phyloP scores from a whole-genome alignment of 2,797 vertebrate genomes.

The Sciurus carolinensis region DNA sequence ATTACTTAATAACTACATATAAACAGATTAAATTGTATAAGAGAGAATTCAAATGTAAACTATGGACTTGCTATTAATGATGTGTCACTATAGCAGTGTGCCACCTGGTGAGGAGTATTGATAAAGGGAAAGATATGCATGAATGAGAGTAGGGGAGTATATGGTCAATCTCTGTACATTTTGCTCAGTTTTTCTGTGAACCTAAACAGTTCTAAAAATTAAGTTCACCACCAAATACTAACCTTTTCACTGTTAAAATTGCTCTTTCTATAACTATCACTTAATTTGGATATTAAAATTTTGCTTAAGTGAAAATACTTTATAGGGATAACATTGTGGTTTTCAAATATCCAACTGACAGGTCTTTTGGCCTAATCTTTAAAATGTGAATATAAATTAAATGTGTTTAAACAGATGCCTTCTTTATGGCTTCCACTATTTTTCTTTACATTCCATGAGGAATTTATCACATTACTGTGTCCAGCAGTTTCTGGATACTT shows the following conservation, averaged over 20 bases:
- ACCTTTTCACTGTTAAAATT: not conserved
- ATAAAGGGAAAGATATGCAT: not conserved
- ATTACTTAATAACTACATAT: no score
- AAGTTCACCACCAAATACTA: not conserved
- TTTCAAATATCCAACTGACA: not conserved
- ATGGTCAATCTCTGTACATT: not conserved
- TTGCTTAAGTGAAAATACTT: conserved; percentile 24
- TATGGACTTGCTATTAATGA: not conserved
- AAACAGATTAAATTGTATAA: no score
- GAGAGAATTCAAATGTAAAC: not conserved
- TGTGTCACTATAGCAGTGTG: not conserved
- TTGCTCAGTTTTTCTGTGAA: not conserved
- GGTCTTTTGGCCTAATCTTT: conserved; percentile 21
- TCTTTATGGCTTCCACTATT: conserved; percentile 63
- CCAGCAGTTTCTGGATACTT: conserved; percentile 61
- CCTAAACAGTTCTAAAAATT: not conserved
- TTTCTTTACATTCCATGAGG: not conserved
- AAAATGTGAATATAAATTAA: conserved; percentile 72
- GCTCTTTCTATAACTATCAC: not conserved
- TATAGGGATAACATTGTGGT: not conserved
- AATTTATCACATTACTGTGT: conserved; percentile 62
- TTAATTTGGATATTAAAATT: not conserved
- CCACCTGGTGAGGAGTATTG: not conserved
- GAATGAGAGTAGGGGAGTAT: not conserved
- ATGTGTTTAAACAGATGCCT: conserved; percentile 63